Evolutionary conservation across 1,140 invertebrate species (phyloP).

Genomic region (Ips typographus): DNA sequence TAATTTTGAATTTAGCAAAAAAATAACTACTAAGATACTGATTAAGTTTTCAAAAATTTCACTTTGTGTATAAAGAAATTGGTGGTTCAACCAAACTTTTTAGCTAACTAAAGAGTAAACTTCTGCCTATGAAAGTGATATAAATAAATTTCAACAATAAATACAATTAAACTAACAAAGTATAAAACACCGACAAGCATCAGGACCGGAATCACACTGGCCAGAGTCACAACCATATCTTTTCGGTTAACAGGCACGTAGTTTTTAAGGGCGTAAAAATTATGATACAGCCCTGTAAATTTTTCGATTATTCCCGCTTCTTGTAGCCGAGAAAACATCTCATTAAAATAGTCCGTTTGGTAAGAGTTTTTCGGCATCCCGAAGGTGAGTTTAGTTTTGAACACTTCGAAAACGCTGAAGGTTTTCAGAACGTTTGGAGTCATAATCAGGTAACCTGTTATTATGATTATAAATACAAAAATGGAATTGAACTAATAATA

Average conservation of each 20-base stretch:
- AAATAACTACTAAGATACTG: no score
- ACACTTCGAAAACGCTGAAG: slow-evolving; percentile 16
- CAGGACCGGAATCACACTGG: slow-evolving; percentile 8
- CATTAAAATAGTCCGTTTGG: slow-evolving; percentile 3
- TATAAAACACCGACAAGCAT: neutral
- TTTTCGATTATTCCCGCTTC: slow-evolving; percentile 21
- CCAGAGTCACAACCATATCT: slow-evolving; percentile 2
- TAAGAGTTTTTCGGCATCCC: slow-evolving; percentile 26
- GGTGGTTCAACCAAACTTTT: no score
- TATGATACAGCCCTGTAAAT: slow-evolving; percentile 7
- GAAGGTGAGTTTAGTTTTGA: slow-evolving; percentile 5
- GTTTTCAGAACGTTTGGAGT: slow-evolving; percentile 21
- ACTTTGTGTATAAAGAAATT: no score
- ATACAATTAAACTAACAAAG: neutral
- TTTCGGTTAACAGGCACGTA: slow-evolving; percentile 12
- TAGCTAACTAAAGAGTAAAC: no score
- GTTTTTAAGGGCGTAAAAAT: slow-evolving; percentile 15
- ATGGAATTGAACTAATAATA: no score
- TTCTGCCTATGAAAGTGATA: no score
- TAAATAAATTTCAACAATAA: neutral
- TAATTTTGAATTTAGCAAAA: no score
- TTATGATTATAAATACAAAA: no score
- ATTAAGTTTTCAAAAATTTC: no score
- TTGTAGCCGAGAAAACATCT: neutral
- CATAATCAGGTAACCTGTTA: slow-evolving; percentile 20